Evolutionary conservation across 2,113 vertebrate genomes (phyloP).

Genomic region (Anser cygnoides): DNA sequence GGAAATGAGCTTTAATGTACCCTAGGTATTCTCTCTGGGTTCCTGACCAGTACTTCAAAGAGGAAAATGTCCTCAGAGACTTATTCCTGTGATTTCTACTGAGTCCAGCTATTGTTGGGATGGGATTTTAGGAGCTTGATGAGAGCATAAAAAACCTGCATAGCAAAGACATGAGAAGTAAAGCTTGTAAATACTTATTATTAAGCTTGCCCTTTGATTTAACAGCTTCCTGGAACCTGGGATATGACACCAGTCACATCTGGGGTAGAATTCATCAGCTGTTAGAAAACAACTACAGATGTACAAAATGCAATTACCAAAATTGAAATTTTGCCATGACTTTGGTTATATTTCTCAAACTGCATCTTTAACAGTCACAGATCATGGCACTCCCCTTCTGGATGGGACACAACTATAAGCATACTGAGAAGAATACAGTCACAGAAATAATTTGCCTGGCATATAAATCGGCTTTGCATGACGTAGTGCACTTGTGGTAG

Average conservation of each 20-base stretch:
- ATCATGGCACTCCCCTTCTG: neutral
- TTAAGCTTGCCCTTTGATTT: neutral
- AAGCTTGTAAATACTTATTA: neutral
- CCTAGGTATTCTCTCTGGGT: neutral
- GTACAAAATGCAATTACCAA: neutral
- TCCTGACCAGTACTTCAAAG: conserved; percentile 17
- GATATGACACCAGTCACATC: neutral
- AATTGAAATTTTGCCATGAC: neutral
- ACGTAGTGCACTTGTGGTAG: neutral
- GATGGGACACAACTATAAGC: neutral
- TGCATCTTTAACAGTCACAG: neutral
- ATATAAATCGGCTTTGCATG: neutral
- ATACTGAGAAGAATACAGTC: neutral
- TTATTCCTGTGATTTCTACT: neutral
- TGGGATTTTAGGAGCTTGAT: neutral
- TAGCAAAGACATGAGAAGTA: neutral
- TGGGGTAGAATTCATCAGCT: neutral
- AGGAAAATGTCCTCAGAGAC: neutral
- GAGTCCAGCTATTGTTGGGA: neutral
- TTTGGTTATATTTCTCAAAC: neutral
- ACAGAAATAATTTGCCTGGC: neutral
- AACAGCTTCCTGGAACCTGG: neutral
- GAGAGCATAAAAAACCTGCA: neutral
- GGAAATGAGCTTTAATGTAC: neutral
- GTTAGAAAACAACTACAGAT: neutral